These are phyloP conservation scores for Amphiura filiformis DNA, from an alignment of 35 echinoderm and acorn worm species.

Conservation along the genomic window DNA sequence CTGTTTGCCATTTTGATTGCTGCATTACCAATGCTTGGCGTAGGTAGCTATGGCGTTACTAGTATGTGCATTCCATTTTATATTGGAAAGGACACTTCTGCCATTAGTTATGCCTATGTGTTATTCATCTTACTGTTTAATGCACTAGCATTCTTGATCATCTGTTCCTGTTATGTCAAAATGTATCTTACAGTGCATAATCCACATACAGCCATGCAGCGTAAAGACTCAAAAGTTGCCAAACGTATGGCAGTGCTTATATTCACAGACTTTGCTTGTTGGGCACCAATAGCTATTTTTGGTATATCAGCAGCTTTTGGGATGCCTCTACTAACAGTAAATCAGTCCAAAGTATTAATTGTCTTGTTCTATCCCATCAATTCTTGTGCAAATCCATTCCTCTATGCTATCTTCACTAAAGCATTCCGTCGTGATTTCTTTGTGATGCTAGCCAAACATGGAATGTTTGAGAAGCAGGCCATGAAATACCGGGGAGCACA, in stretches of 20 bases:
- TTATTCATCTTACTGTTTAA: constrained; percentile 68
- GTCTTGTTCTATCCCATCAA: constrained; percentile 97
- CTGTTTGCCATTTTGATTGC: constrained; percentile 77
- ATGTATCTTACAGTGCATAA: constrained; percentile 86
- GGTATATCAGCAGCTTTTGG: constrained; percentile 63
- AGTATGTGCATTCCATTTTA: constrained; percentile 97
- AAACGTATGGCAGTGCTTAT: constrained; percentile 95
- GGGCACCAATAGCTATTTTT: constrained; percentile 89
- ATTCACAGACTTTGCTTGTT: constrained; percentile 95
- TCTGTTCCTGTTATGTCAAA: constrained; percentile 85
- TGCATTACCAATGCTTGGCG: constrained; percentile 65
- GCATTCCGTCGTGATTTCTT: constrained; percentile 89
- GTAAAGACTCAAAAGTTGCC: constrained; percentile 97
- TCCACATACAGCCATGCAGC: constrained; percentile 82
- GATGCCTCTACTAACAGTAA: constrained; percentile 27
- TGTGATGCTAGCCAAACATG: constrained; percentile 84
- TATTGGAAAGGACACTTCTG: constrained; percentile 28
- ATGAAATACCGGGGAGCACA: constrained; percentile 82
- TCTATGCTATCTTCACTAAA: constrained; percentile 97
- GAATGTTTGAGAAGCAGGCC: constrained; percentile 89
- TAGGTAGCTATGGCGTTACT: constrained; percentile 75
- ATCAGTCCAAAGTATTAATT: constrained; percentile 93
- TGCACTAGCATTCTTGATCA: constrained; percentile 74
- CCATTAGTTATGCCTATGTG: constrained; percentile 60
- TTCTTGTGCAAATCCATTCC: constrained; percentile 93